phyloP scores from a whole-genome alignment of 2,113 vertebrate genomes.

The Pomatostomus ruficeps region DNA sequence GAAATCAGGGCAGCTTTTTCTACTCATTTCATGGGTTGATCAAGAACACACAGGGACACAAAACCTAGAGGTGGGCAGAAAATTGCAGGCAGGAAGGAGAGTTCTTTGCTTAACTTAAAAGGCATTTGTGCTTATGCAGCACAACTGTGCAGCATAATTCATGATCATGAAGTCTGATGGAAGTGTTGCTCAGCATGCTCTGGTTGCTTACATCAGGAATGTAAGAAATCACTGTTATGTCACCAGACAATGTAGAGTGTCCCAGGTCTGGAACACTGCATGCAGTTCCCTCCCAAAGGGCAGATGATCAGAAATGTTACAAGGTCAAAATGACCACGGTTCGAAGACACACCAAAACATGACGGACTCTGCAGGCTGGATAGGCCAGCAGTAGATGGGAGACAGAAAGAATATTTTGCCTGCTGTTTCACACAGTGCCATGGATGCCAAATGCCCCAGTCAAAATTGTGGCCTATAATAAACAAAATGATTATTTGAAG shows the following conservation, averaged over 20 bases:
- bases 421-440: background rate
- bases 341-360: background rate
- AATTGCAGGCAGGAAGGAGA: background rate
- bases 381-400: background rate
- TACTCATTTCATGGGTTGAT: background rate
- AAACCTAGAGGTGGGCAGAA: background rate
- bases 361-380: background rate
- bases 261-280: background rate
- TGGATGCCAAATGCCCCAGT: background rate
- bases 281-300: background rate
- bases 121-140: background rate
- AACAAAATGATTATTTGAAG: background rate
- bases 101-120: background rate
- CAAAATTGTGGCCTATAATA: background rate
- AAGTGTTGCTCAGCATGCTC: background rate
- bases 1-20: background rate
- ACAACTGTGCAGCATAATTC: background rate
- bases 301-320: fast-evolving
- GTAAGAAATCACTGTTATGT: background rate
- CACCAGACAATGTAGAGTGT: background rate
- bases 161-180: background rate
- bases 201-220: background rate
- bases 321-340: background rate
- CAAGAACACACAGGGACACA: background rate
- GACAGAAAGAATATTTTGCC: background rate